Percentiles rank a stretch among this genome's conserved stretches.
phyloP scores from a whole-genome alignment of 2,888 invertebrate genomes.

The Drosophila nr. fundita region DNA sequence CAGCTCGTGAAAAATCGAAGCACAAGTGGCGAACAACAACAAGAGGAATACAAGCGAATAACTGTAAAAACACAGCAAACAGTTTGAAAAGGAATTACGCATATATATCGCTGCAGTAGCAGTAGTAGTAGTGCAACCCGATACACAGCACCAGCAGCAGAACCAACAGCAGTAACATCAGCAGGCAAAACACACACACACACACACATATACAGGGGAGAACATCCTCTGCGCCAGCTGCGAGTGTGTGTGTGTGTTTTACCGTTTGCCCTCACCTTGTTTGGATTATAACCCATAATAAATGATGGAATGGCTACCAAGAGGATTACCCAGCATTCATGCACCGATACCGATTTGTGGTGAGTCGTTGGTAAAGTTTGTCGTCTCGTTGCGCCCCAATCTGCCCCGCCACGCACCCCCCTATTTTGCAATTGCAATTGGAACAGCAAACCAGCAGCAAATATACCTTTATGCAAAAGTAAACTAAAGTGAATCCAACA shows the following conservation, averaged over 20 bases:
- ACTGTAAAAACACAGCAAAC: constrained; percentile 52
- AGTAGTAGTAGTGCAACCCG: constrained; percentile 52
- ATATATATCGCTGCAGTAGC: constrained; percentile 18
- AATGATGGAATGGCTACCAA: constrained; percentile 86
- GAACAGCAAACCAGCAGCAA: constrained; percentile 5
- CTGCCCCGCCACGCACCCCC: background rate
- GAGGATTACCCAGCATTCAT: constrained; percentile 85
- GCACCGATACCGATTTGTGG: constrained; percentile 85
- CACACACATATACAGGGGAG: constrained; percentile 27
- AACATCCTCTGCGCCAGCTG: constrained; percentile 22
- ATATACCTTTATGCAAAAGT: constrained; percentile 7
- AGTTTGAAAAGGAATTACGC: constrained; percentile 51
- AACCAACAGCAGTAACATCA: background rate
- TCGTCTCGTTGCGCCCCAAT: constrained; percentile 45
- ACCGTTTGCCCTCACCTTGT: constrained; percentile 66
- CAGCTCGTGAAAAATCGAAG: constrained; percentile 66
- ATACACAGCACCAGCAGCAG: constrained; percentile 39
- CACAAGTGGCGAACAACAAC: constrained; percentile 51
- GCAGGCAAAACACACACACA: constrained; percentile 32
- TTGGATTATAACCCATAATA: constrained; percentile 81
- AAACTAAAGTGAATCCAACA: background rate
- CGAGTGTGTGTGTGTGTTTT: constrained; percentile 36
- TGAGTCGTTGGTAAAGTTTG: constrained; percentile 84
- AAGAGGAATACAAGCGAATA: constrained; percentile 33
- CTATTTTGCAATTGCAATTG: background rate